phyloP scores from a whole-genome alignment of 92 coral and sea anemone species.

The Zoanthus solanderi region DNA sequence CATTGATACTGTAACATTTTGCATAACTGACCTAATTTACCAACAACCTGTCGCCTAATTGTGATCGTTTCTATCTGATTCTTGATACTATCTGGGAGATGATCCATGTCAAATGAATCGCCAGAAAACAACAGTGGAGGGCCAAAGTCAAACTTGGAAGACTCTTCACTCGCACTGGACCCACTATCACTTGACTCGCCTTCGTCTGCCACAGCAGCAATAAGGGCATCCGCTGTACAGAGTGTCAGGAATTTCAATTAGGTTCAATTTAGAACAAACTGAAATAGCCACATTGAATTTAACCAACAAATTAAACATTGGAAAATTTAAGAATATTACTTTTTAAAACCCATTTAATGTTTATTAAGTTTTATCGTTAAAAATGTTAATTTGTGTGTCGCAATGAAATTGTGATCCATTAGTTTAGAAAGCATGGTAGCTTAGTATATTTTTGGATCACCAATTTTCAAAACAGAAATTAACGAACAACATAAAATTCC shows the following conservation, averaged over 20 bases:
- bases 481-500: no score
- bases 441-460: background rate
- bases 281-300: background rate
- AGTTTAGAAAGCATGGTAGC: background rate
- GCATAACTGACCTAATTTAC: slow-evolving; percentile 86
- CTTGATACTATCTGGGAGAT: slow-evolving; percentile 81
- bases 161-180: slow-evolving; percentile 58
- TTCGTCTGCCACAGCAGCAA: slow-evolving; percentile 34
- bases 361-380: no score
- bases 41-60: slow-evolving; percentile 88
- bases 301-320: background rate
- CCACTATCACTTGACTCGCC: slow-evolving; percentile 39
- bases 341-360: background rate
- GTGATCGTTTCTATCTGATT: slow-evolving; percentile 86
- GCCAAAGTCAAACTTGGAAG: slow-evolving; percentile 88
- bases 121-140: slow-evolving; percentile 89
- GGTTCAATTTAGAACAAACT: background rate
- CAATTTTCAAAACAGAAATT: no score
- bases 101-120: slow-evolving; percentile 87
- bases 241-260: background rate
- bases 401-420: background rate
- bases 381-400: no score
- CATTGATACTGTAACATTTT: background rate
- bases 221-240: slow-evolving; percentile 4
- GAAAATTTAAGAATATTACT: background rate